Evolutionary conservation across 2,888 invertebrate species (phyloP).

Genomic region (Notodonta ziczac): DNA sequence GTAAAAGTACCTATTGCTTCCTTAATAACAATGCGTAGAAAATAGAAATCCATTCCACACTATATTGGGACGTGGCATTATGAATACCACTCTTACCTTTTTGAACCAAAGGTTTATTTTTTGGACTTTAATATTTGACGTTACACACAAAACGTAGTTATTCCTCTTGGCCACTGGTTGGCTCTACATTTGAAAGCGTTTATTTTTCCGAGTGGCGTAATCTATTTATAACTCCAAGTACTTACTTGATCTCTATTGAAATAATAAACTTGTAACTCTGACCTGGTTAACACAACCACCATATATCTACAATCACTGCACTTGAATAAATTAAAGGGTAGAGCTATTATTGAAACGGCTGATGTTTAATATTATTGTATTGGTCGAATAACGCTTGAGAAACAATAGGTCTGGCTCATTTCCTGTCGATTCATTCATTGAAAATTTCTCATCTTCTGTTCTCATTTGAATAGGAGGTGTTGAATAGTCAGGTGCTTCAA

Average conservation of each 20-base stretch:
- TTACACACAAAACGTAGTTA: background rate
- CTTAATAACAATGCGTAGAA: no score
- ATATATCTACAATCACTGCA: background rate
- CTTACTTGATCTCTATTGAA: no score
- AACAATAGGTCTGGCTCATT: slow-evolving; percentile 7
- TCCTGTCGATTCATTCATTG: slow-evolving; percentile 16
- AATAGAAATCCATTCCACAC: no score
- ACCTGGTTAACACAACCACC: background rate
- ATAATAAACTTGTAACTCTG: background rate
- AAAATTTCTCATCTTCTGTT: slow-evolving; percentile 11
- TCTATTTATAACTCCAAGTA: no score
- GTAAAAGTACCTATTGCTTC: no score
- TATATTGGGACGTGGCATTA: background rate
- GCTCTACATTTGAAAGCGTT: no score
- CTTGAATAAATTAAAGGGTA: background rate
- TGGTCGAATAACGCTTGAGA: slow-evolving; percentile 20
- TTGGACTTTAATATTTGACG: background rate
- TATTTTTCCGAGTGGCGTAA: no score
- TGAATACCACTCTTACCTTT: background rate
- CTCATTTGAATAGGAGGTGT: background rate
- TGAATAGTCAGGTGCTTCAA: background rate
- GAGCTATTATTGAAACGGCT: background rate
- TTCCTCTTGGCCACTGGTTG: no score
- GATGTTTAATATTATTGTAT: slow-evolving; percentile 30
- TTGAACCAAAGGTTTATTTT: background rate